Evolutionary conservation across 2,888 invertebrate genomes (phyloP), one percentile per base, ranked within the genome.

Genomic region (Ochropleura leucogaster): DNA sequence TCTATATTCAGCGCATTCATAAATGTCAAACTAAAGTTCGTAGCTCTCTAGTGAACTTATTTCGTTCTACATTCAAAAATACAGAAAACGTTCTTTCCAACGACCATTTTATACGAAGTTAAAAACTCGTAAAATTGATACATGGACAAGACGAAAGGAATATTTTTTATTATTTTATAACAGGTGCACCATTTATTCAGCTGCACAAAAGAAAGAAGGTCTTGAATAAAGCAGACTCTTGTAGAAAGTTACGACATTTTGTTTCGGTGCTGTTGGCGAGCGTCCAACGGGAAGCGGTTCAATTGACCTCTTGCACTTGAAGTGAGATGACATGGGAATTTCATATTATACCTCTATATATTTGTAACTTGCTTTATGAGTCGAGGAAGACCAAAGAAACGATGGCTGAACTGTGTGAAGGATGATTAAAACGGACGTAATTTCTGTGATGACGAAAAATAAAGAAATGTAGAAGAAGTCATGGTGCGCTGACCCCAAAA

Each of bases 231-330:
- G 64, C 69, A 66, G 51, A 30, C 66, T 77, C 4, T 62, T 49
- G n/a, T 6, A 55, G 59, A 69, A 78, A 62, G 62, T 79, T 80
- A 67, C 53, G 59, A 44, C 20, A 79, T 72, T 83, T 84, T 79
- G 71, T 79, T 79, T 79, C 47, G 53, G 18, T n/a, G 44, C 40
- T 65, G 75, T 65, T 80, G 80, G 80, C 85, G 10, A 14, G 51
- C 42, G 12, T 68, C 80, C 80, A 80, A 80, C 64, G n/a, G 40
- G 20, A 55, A 30, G 73, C 49, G 59, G 73, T 65, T 72, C 64
- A 60, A 40, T 80, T 80, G 60, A 73, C 81, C 65, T 72, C 44
- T 80, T 84, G 53, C 57, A 79, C 80, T 79, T 67, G 44, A 79
- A 80, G 67, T 73, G 16, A 84, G 53, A 72, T 67, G 53, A 49